Conservation (phyloP, 2,888 invertebrate genomes). For the Apamea epomidion region DNA sequence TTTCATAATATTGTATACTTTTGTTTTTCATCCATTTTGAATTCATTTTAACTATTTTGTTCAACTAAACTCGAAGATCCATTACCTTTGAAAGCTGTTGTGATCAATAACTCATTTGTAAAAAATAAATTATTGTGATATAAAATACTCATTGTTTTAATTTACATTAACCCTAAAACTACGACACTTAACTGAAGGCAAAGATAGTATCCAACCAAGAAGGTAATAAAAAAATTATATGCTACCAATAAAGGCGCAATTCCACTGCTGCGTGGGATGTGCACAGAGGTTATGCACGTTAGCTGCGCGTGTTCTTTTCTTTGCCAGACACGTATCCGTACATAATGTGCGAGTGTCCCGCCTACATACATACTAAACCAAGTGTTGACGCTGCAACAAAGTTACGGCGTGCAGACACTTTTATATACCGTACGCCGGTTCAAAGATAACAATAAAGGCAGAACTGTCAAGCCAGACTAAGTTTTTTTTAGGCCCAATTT, state of each 20-base stretch:
- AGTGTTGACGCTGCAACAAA: no score
- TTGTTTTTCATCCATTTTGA: constrained; percentile 73
- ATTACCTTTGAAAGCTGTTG: constrained; percentile 87
- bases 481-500: no score
- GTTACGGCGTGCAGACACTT: no score
- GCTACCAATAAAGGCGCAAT: not conserved
- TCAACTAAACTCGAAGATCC: constrained; percentile 81
- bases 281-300: not conserved
- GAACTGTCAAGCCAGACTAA: no score
- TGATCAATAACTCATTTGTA: constrained; percentile 89
- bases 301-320: not conserved
- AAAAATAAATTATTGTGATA: constrained; percentile 91
- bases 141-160: constrained; percentile 74
- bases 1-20: constrained; percentile 74
- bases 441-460: not conserved
- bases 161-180: constrained; percentile 18
- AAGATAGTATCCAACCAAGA: not conserved
- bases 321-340: no score
- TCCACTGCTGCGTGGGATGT: not conserved
- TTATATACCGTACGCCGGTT: no score
- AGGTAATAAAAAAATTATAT: not conserved
- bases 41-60: constrained; percentile 80
- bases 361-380: not conserved
- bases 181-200: not conserved
- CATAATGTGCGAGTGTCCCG: not conserved